Percentiles rank a stretch among this genome's conserved stretches.
phyloP scores from a whole-genome alignment of 2,888 invertebrate species.

The Trachelus iudaicus region DNA sequence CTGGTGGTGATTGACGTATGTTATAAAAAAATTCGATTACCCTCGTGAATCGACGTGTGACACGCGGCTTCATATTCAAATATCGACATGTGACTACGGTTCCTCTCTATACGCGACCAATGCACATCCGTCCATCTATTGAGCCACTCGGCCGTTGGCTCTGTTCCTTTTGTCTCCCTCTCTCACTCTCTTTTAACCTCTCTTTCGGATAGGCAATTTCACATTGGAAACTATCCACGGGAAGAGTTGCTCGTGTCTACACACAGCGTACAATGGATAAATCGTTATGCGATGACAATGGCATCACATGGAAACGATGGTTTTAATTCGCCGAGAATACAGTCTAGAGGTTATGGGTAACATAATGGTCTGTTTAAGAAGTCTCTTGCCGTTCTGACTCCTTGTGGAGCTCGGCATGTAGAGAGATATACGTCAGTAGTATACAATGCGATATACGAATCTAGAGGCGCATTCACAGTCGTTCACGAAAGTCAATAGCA shows the following conservation, averaged over 20 bases:
- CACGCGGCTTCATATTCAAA: background rate
- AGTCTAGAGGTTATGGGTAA: background rate
- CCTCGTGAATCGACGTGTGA: background rate
- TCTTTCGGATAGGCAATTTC: background rate
- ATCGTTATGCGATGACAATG: background rate
- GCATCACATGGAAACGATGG: background rate
- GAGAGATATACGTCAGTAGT: background rate
- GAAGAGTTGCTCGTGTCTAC: background rate
- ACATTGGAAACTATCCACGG: background rate
- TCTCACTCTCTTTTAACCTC: background rate
- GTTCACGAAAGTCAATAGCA: background rate
- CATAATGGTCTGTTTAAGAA: background rate
- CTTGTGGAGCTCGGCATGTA: background rate
- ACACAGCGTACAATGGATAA: background rate
- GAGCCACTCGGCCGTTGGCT: background rate
- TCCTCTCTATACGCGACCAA: background rate
- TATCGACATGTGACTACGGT: background rate
- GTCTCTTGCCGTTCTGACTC: background rate
- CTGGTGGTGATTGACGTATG: background rate
- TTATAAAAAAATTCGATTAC: background rate
- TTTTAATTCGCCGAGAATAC: background rate
- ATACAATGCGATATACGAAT: background rate
- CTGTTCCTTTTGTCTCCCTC: background rate
- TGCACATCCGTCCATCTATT: background rate
- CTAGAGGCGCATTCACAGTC: background rate